These are phyloP conservation scores for Hydrocynus forskahlii DNA, from an alignment of 2,797 vertebrate species.

Conservation along the genomic window DNA sequence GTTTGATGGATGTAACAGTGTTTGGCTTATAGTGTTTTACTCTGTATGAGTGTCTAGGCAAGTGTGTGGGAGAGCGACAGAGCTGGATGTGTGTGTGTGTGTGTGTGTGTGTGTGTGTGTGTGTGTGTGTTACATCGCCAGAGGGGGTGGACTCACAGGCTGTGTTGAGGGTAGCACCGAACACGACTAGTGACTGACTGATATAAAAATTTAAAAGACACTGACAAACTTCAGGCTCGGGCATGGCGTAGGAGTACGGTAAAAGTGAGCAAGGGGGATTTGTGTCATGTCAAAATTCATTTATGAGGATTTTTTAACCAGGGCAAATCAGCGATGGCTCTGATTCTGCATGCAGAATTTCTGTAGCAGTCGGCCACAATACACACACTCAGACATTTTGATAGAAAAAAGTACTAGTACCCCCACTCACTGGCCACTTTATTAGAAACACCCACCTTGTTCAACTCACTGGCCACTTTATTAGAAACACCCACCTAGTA, in stretches of 20 bases:
- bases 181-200: background rate
- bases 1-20: constrained; percentile 18
- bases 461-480: too few species aligned
- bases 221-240: background rate
- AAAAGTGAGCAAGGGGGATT: background rate
- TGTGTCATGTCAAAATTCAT: background rate
- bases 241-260: background rate
- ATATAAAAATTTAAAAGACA: background rate
- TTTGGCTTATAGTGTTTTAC: background rate
- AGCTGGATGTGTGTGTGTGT: background rate
- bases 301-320: background rate
- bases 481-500: too few species aligned
- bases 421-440: too few species aligned
- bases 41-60: background rate
- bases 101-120: background rate
- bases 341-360: background rate
- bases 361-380: too few species aligned
- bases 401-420: too few species aligned
- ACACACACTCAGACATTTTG: too few species aligned
- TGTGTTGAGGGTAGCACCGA: background rate
- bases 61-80: background rate
- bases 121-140: background rate
- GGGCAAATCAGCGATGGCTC: background rate
- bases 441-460: too few species aligned
- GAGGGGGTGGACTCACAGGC: constrained; percentile 3